Evolutionary conservation across 2,797 vertebrate genomes (phyloP), one percentile per base, ranked within the genome.

Genomic region (Danio jaintianensis): DNA sequence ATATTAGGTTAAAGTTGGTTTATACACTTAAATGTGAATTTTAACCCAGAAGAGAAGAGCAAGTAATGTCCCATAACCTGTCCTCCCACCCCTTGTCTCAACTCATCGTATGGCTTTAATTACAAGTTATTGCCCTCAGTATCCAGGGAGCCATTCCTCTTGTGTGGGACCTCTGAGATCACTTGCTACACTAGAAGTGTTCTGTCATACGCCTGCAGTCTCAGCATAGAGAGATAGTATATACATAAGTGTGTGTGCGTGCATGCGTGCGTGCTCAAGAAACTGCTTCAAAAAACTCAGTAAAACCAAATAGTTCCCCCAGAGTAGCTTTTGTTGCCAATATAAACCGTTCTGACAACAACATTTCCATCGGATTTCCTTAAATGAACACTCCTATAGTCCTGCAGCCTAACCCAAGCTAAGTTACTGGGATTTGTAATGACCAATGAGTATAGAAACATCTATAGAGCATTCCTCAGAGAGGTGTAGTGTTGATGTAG

Each of bases 81-180:
- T 77, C 48, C 50, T 81, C 82, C 82, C 63, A 78, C 53, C 63
- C 78, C 43, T 72, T 59, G 71, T 64, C 82, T 82, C 78, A 45
- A 82, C 75, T 69, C 29, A 43, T 89, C 87, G 84, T 74, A 85
- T 90, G 89, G 83, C 82, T 90, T 89, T 89, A 88, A 90, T 91
- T 91, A 87, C 87, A 89, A 89, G 86, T 89, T 91, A 90, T 90
- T 90, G 75, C 86, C 86, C 82, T 82, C 72, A 78, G 78, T 87
- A 86, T 87, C 79, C 73, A 66, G 83, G 86, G 86, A 89, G 82
- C 79, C 85, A 87, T 91, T 88, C 76, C 85, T 91, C 86, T 89
- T 86, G 86, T 83, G 83, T 86, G 59, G 71, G 80, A 85, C 79
- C 80, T 85, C 81, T 87, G 88, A 89, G 86, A 83, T 90, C 90